These are phyloP conservation scores for Mustelus asterias DNA, from an alignment of 2,113 vertebrate species.

Conservation along the genomic window DNA sequence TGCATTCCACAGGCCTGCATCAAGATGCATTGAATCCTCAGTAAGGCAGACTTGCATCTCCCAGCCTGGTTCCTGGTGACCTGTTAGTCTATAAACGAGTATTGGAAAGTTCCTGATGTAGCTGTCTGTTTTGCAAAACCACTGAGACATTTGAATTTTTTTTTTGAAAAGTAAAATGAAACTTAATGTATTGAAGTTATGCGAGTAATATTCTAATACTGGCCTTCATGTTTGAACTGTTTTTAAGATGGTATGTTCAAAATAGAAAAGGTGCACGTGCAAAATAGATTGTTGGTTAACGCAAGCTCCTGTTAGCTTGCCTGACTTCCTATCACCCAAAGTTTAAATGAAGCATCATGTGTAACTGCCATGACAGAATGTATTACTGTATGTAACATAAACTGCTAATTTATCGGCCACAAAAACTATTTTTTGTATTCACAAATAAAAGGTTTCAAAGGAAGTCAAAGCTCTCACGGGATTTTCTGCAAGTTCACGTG, in stretches of 20 bases:
- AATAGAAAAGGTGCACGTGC: not conserved
- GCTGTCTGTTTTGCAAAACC: slow-evolving; percentile 47
- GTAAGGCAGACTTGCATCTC: slow-evolving; percentile 42
- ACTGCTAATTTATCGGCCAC: slow-evolving; percentile 65
- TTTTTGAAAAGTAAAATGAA: slow-evolving; percentile 31
- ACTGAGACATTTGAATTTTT: slow-evolving; percentile 48
- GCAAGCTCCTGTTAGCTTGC: not conserved
- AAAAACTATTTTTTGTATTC: slow-evolving; percentile 79
- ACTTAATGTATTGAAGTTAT: slow-evolving; percentile 57
- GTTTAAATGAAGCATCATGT: not conserved
- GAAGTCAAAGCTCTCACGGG: slow-evolving; percentile 39
- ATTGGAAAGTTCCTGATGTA: not conserved
- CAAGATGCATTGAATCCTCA: slow-evolving; percentile 49
- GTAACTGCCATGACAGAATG: slow-evolving; percentile 38
- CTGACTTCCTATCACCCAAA: not conserved
- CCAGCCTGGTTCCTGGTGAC: slow-evolving; percentile 41
- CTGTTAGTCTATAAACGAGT: not conserved
- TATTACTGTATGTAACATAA: slow-evolving; percentile 56
- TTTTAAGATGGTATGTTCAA: slow-evolving; percentile 9
- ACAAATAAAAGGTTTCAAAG: slow-evolving; percentile 67
- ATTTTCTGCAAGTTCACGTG: too few relatives aligned
- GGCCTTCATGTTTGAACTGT: not conserved
- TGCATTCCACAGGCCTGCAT: slow-evolving; percentile 59
- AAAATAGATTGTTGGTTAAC: not conserved
- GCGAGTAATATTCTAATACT: not conserved